Conservation (phyloP, 2,888 invertebrate species). For the Agrotis segetum region DNA sequence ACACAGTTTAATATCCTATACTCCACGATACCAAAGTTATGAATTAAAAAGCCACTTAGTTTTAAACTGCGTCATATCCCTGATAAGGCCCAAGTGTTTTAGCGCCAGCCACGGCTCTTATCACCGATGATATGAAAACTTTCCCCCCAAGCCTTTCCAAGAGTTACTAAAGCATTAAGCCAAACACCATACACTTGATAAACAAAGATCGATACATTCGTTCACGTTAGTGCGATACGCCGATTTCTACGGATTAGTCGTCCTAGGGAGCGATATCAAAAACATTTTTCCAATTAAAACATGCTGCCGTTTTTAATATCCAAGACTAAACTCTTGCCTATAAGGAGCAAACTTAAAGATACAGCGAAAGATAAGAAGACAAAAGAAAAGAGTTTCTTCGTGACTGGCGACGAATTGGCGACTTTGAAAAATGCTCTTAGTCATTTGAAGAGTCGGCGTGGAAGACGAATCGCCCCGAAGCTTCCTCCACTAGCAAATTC, state of each 20-base stretch:
- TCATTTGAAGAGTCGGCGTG: slow-evolving; percentile 70
- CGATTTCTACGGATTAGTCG: slow-evolving; percentile 54
- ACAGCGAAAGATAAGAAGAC: slow-evolving; percentile 68
- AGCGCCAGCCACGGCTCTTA: slow-evolving; percentile 46
- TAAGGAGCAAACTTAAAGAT: slow-evolving; percentile 68
- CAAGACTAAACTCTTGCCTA: slow-evolving; percentile 81
- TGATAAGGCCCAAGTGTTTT: slow-evolving; percentile 22
- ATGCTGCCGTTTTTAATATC: slow-evolving; percentile 87
- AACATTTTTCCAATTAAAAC: slow-evolving; percentile 39
- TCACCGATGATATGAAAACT: slow-evolving; percentile 54
- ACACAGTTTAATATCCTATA: slow-evolving; percentile 8
- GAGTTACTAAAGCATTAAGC: slow-evolving; percentile 60
- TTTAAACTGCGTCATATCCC: slow-evolving; percentile 36
- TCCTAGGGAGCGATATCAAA: slow-evolving; percentile 5
- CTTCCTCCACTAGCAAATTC: slow-evolving; percentile 67
- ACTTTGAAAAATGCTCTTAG: slow-evolving; percentile 65
- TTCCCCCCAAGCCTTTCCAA: slow-evolving; percentile 43
- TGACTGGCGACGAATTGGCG: slow-evolving; percentile 75
- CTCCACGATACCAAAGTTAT: slow-evolving; percentile 10
- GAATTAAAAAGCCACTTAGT: slow-evolving; percentile 31
- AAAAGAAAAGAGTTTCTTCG: slow-evolving; percentile 74
- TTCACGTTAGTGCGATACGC: slow-evolving; percentile 53
- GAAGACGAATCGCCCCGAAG: slow-evolving; percentile 73
- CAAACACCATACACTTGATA: slow-evolving; percentile 56
- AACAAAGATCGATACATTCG: slow-evolving; percentile 58